Base-by-base conservation (phyloP, 2,113 vertebrate species). In the Thryonomys swinderianus region DNA sequence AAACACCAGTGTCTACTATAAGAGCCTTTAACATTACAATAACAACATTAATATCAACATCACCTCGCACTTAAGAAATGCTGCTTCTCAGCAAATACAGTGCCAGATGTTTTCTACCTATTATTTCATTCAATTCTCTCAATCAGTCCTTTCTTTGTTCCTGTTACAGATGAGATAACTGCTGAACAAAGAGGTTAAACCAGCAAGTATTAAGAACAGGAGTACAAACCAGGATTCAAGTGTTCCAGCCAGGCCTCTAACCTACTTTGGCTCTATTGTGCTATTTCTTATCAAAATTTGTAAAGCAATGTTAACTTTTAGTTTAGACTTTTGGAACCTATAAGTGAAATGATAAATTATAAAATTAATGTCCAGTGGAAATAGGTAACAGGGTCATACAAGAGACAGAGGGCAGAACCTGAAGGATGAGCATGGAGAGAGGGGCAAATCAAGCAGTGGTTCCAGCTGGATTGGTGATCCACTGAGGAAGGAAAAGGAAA, bases 31-130 rank as follows among this genome's bases (percentile, higher is more conserved):
- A 48, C 40, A 64, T 61, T 76, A 25, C 85, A 85, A 87, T 40
- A 85, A 85, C 34, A 81, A 76, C 27, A 40, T 79, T n/a, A 48
- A 78, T 10, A 81, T 21, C 13, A 64, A 34, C 51, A 69, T 37
- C 8, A 67, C 40, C 61, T 81, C 53, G 40, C 32, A 61, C 64
- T 87, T 95, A 78, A 88, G 45, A 53, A 90, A 90, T 86, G 61
- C 57, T 57, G 78, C 57, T 69, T 93, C 78, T 69, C 78, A n/a
- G 37, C 12, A 76, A 76, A 37, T 20, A 5, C 23, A 85, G 12
- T 57, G 85, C 51, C 79, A 74, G 20, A 37, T 71, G 7, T 85
- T 90, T 76, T 85, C 45, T 25, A 85, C 48, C 64, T 73, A 25
- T 40, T 45, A 53, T 48, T 17, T 27, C 64, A 53, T 69, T 69